Conservation (phyloP, 2,113 vertebrate species). For the Anolis carolinensis region DNA sequence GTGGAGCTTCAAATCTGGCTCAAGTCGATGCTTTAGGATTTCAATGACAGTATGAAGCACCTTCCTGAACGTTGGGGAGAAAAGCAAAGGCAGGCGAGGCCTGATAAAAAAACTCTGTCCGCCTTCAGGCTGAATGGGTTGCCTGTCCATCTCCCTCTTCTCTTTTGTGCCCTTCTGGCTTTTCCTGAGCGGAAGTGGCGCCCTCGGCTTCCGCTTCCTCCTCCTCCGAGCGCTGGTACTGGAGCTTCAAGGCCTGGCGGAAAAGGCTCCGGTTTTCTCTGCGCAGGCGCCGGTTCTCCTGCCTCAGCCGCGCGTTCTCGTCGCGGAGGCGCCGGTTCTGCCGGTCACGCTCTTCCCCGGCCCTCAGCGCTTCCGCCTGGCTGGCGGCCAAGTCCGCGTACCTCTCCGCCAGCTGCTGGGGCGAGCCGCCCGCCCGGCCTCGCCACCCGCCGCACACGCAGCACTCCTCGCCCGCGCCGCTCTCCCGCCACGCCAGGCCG, state of each 20-base stretch:
- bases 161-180: too few species aligned
- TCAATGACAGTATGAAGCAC: not conserved
- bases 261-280: conserved; percentile 76
- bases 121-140: not conserved
- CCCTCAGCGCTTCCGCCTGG: conserved; percentile 78
- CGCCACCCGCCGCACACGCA: conserved; percentile 41
- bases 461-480: conserved; percentile 10
- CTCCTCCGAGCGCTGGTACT: not conserved
- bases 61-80: too few species aligned
- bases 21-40: not conserved
- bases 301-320: conserved; percentile 78
- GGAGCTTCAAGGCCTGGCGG: conserved; percentile 58
- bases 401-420: conserved; percentile 74
- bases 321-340: conserved; percentile 76
- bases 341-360: conserved; percentile 82
- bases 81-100: not conserved
- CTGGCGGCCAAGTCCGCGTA: conserved; percentile 79
- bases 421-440: conserved; percentile 56
- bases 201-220: not conserved
- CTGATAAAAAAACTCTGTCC: not conserved
- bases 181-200: too few species aligned
- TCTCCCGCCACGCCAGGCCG: conserved; percentile 28
- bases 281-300: conserved; percentile 77
- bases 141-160: not conserved
- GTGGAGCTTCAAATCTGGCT: not conserved